Base-by-base conservation (phyloP, 2,888 invertebrate species). In the Spodoptera littoralis region DNA sequence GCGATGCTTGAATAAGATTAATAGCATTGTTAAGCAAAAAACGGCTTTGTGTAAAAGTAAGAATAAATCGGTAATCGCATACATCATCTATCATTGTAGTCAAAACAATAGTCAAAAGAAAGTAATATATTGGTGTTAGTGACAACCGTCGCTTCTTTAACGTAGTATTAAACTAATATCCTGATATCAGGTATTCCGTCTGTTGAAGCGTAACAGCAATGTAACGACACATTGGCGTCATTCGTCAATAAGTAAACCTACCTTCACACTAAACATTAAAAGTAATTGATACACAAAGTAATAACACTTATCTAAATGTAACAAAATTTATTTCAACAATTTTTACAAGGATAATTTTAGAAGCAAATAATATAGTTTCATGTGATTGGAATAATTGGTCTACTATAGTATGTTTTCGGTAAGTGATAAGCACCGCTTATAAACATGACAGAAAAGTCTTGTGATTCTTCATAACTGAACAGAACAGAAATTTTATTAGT, bases 181-280 rank as follows among this genome's bases (percentile, higher is more conserved):
- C 74, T 76, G 62, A 65, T 61, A 61, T 45, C 46, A 49, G 59
- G 51, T 79, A 57, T 65, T 45, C 65, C 22, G 64, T 60, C 76
- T 73, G 74, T 70, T 79, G 74, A 80, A 73, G 77, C 76, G 75
- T 65, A 65, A 79, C 77, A 48, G 47, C 65, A 53, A 72, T 62
- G 77, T 64, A 30, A 42, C 6, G 73, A 73, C 73, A 70, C 70
- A 48, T 59, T 52, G 58, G 72, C 73, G 52, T 73, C 70, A 74
- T 71, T 71, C 70, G 75, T 75, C 79, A 61, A 81, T 81, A 77
- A 76, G 43, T 64, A 68, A 71, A 67, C 54, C 48, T 57, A 42
- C 9, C 47, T 67, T 41, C 67, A 73, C 56, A 73, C 54, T 12
- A 51, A 5, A 53, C 18, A 36, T 5, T 36, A 9, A 36, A 36